Percentiles rank a stretch among this genome's conserved stretches.
These are phyloP conservation scores for Arbacia lixula DNA, from an alignment of 53 echinoderm and acorn worm species.

Conservation along the genomic window DNA sequence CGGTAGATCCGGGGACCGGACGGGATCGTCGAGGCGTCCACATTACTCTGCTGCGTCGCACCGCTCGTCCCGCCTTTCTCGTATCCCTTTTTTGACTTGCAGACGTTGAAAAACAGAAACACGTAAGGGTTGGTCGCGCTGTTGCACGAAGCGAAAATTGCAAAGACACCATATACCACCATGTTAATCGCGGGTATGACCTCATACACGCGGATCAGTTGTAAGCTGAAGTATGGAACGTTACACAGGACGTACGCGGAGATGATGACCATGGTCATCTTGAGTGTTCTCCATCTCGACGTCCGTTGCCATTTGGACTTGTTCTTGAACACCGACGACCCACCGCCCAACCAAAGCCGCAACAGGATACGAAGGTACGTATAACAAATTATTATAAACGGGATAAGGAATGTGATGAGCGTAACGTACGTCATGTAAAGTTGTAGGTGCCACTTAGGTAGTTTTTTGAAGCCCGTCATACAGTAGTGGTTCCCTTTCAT, in stretches of 20 bases:
- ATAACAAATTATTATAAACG: slow-evolving; percentile 81
- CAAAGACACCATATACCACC: slow-evolving; percentile 80
- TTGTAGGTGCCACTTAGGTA: slow-evolving; percentile 52
- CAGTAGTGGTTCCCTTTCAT: slow-evolving; percentile 50
- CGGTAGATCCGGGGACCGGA: slow-evolving; percentile 36
- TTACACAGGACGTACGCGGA: slow-evolving; percentile 88
- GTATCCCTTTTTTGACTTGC: slow-evolving; percentile 70
- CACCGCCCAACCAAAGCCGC: slow-evolving; percentile 78
- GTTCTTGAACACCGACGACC: slow-evolving; percentile 84
- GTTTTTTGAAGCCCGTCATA: slow-evolving; percentile 61
- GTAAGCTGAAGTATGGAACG: slow-evolving; percentile 83
- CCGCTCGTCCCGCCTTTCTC: slow-evolving; percentile 47
- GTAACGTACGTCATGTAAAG: slow-evolving; percentile 82
- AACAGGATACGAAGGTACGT: slow-evolving; percentile 84
- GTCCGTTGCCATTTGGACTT: slow-evolving; percentile 88
- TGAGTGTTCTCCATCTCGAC: slow-evolving; percentile 88
- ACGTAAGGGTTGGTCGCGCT: slow-evolving; percentile 92
- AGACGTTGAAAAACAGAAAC: slow-evolving; percentile 90
- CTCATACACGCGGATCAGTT: slow-evolving; percentile 68
- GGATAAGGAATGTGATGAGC: slow-evolving; percentile 77
- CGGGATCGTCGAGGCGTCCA: slow-evolving; percentile 9
- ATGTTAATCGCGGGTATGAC: slow-evolving; percentile 26
- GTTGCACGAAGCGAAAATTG: slow-evolving; percentile 87
- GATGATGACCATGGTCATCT: slow-evolving; percentile 98
- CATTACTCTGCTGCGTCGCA: slow-evolving; percentile 34